Evolutionary conservation across 2,797 vertebrate species (phyloP).

Genomic region (Notolabrus celidotus): DNA sequence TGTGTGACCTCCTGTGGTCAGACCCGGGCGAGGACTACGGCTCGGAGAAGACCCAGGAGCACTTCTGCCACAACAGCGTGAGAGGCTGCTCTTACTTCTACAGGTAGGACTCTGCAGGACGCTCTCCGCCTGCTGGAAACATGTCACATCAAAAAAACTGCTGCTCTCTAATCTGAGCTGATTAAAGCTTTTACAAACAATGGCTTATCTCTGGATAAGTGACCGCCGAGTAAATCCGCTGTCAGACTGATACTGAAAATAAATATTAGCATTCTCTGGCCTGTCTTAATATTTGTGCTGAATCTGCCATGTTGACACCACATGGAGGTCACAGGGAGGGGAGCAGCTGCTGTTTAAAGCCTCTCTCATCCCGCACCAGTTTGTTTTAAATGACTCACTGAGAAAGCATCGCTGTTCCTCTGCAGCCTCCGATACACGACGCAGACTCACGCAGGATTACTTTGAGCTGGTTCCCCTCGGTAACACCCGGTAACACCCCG

Average conservation of each 20-base stretch:
- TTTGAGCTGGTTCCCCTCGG: too few species aligned
- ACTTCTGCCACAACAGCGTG: conserved; percentile 98
- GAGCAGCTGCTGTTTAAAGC: conserved; percentile 34
- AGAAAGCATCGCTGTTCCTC: neutral
- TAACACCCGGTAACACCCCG: too few species aligned
- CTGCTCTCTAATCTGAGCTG: conserved; percentile 45
- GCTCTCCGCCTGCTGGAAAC: too few species aligned
- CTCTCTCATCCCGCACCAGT: conserved; percentile 19
- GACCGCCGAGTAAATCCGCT: conserved; percentile 44
- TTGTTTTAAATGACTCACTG: conserved; percentile 33
- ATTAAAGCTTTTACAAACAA: conserved; percentile 65
- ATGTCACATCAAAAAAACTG: too few species aligned
- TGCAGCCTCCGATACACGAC: too few species aligned
- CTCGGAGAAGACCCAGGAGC: conserved; percentile 95
- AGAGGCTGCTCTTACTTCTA: conserved; percentile 99
- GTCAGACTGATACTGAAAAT: conserved; percentile 41
- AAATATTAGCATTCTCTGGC: conserved; percentile 63
- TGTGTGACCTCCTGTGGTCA: conserved; percentile 99
- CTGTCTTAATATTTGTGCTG: conserved; percentile 49
- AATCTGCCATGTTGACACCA: conserved; percentile 22
- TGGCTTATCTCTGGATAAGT: conserved; percentile 68
- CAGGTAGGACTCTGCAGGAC: conserved; percentile 92
- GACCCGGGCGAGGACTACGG: conserved; percentile 99
- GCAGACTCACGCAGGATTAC: too few species aligned
- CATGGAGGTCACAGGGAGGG: conserved; percentile 37